Conservation (phyloP, 1,140 invertebrate species). For the Drosophila persimilis region DNA sequence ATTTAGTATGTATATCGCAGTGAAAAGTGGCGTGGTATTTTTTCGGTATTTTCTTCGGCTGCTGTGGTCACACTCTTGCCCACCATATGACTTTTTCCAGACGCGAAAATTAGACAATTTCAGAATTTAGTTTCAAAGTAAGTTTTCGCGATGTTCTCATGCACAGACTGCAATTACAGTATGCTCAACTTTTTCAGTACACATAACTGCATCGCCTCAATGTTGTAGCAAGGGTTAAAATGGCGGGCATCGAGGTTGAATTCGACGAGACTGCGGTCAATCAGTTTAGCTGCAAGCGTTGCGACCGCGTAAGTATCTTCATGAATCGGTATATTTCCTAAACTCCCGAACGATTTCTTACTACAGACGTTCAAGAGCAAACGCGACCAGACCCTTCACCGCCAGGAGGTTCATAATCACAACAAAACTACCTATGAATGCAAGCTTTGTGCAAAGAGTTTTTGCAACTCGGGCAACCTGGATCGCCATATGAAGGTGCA, state of each 20-base stretch:
- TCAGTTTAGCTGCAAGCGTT: conserved; percentile 76
- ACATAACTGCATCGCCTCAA: conserved; percentile 45
- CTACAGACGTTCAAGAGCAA: conserved; percentile 75
- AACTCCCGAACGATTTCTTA: neutral
- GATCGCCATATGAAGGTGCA: conserved; percentile 82
- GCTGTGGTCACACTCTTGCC: conserved; percentile 23
- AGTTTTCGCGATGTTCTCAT: conserved; percentile 33
- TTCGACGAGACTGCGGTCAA: conserved; percentile 71
- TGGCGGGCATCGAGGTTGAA: conserved; percentile 71
- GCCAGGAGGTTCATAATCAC: conserved; percentile 79
- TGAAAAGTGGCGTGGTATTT: conserved; percentile 5
- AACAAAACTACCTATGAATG: conserved; percentile 80
- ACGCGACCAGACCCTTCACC: conserved; percentile 76
- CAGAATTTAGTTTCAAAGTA: conserved; percentile 58
- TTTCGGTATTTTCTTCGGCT: neutral
- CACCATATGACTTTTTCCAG: conserved; percentile 50
- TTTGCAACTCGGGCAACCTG: conserved; percentile 79
- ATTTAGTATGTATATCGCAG: too few species aligned
- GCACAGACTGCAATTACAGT: conserved; percentile 3
- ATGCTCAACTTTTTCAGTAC: conserved; percentile 19
- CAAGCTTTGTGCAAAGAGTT: conserved; percentile 76
- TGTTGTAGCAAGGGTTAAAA: conserved; percentile 60
- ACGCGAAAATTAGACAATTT: conserved; percentile 56
- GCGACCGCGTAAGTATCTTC: conserved; percentile 67
- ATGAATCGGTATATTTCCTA: neutral